Evolutionary conservation across 2,113 vertebrate genomes (phyloP).

Genomic region (Pedetes capensis): DNA sequence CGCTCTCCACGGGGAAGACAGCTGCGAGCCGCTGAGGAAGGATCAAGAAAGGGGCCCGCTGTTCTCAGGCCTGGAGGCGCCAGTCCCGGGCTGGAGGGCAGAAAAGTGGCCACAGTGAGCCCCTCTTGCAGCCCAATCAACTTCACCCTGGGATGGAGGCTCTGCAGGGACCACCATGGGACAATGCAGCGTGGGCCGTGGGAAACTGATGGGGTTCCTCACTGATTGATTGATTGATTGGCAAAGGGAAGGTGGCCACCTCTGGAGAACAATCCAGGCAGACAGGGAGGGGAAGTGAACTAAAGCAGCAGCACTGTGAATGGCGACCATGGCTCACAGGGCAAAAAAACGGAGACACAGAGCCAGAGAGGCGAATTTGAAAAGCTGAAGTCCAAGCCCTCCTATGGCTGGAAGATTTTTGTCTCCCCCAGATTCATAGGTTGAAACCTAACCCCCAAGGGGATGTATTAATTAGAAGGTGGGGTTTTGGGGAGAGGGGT

Average conservation of each 20-base stretch:
- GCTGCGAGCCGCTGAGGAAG: not conserved
- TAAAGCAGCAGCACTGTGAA: not conserved
- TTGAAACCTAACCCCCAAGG: not conserved
- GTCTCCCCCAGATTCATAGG: too few species aligned
- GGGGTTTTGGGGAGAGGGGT: too few species aligned
- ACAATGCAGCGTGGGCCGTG: not conserved
- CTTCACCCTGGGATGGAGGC: not conserved
- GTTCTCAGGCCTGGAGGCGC: not conserved
- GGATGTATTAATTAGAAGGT: too few species aligned
- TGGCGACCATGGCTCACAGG: not conserved
- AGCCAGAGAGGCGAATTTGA: not conserved
- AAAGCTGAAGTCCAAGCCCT: not conserved
- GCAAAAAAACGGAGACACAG: not conserved
- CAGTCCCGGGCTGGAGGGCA: too few species aligned
- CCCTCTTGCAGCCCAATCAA: too few species aligned
- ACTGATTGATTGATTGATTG: too few species aligned
- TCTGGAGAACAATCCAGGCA: not conserved
- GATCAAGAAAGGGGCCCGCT: not conserved
- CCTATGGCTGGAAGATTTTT: accelerated
- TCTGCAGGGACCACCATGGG: not conserved
- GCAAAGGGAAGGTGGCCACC: not conserved
- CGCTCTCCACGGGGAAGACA: not conserved
- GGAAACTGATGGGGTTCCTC: not conserved
- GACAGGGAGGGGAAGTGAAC: not conserved
- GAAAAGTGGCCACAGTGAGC: accelerated